Conservation (phyloP, 2,113 vertebrate genomes). For the Bubo scandiacus region DNA sequence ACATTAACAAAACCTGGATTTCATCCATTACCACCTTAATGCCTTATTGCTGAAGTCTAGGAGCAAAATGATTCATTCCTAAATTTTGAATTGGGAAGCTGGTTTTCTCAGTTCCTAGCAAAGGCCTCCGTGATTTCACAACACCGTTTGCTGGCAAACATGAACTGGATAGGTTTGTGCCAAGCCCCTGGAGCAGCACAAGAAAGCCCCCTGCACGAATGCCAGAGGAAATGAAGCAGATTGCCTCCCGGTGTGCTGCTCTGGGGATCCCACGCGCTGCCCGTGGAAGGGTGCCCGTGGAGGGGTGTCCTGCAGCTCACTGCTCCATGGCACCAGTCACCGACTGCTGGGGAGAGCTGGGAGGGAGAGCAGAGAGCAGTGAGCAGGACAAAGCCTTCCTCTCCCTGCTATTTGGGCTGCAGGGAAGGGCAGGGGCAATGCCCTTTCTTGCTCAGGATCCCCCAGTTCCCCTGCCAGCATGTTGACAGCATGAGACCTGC, state of each 20-base stretch:
- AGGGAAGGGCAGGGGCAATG: neutral
- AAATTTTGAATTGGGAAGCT: neutral
- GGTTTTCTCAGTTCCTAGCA: neutral
- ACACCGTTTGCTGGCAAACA: neutral
- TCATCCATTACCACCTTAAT: neutral
- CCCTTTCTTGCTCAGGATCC: rapidly evolving
- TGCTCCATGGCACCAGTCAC: rapidly evolving
- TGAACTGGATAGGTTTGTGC: neutral
- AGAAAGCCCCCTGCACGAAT: neutral
- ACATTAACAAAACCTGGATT: neutral
- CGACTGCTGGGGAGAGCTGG: rapidly evolving
- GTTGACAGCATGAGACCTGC: rapidly evolving
- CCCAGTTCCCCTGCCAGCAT: neutral
- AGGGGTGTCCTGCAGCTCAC: neutral
- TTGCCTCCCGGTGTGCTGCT: neutral
- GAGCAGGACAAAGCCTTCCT: neutral
- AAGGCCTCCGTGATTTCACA: neutral
- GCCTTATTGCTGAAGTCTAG: neutral
- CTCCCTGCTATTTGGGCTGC: neutral
- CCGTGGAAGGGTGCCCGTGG: rapidly evolving
- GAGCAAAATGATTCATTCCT: neutral
- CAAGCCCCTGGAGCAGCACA: neutral
- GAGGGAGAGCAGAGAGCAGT: rapidly evolving
- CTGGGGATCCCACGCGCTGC: neutral
- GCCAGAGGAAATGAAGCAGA: neutral